Evolutionary conservation across 2,888 invertebrate genomes (phyloP).

Genomic region (Galeruca laticollis): DNA sequence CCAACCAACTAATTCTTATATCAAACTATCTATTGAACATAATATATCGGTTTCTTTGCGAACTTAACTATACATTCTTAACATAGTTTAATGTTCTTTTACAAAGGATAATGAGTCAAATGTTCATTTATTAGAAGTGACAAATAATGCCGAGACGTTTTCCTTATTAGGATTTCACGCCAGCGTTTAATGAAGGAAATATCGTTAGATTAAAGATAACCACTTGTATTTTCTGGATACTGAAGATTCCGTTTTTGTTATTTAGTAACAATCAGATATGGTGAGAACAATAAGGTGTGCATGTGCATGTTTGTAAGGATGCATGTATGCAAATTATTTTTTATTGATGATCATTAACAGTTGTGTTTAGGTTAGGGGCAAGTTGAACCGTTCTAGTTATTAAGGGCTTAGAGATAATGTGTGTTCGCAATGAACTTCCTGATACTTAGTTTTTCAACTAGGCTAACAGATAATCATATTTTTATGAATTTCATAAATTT

Average conservation of each 20-base stretch:
- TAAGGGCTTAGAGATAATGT: too few relatives aligned
- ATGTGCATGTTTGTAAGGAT: neutral
- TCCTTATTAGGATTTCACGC: constrained; percentile 40
- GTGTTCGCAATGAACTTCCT: too few relatives aligned
- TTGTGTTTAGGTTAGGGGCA: too few relatives aligned
- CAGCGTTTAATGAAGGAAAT: constrained; percentile 38
- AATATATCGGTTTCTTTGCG: constrained; percentile 54
- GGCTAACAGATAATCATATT: too few relatives aligned
- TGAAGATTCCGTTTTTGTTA: constrained; percentile 21
- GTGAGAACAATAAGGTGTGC: neutral
- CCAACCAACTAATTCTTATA: constrained; percentile 25
- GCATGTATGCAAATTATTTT: neutral
- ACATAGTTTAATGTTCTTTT: constrained; percentile 52
- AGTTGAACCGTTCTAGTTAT: too few relatives aligned
- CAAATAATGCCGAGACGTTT: constrained; percentile 45
- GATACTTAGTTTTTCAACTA: too few relatives aligned
- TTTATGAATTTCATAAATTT: too few relatives aligned
- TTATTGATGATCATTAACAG: too few relatives aligned
- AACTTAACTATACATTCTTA: constrained; percentile 49
- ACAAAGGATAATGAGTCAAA: constrained; percentile 49
- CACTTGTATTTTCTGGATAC: constrained; percentile 18
- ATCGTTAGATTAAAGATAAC: constrained; percentile 34
- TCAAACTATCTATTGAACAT: constrained; percentile 35
- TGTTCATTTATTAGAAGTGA: constrained; percentile 48
- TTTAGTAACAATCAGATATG: neutral